A percentile compares a stretch with the other conserved stretches of the same genome.
phyloP scores from a whole-genome alignment of 2,797 vertebrate genomes.

The Schizopygopsis malacanthus region DNA sequence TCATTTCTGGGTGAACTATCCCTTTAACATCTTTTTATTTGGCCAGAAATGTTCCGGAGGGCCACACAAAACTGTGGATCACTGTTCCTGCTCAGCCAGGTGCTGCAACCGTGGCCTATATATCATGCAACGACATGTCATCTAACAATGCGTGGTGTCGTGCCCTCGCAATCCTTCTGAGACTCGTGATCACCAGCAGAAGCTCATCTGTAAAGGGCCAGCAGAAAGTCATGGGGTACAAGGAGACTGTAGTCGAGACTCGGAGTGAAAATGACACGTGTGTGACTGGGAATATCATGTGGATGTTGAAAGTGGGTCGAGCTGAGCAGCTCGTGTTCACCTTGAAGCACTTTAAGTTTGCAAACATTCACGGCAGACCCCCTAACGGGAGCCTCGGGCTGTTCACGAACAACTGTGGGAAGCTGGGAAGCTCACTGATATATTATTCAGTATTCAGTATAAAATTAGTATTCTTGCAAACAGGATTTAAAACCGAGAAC shows the following conservation, averaged over 20 bases:
- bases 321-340: constrained; percentile 60
- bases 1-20: neutral
- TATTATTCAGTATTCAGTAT: constrained; percentile 41
- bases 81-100: constrained; percentile 37
- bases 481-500: neutral
- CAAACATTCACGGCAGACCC: constrained; percentile 56
- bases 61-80: constrained; percentile 61
- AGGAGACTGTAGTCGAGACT: neutral
- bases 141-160: constrained; percentile 57
- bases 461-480: constrained; percentile 55
- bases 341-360: constrained; percentile 61
- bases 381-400: constrained; percentile 54
- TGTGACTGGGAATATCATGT: neutral
- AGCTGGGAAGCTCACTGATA: constrained; percentile 23
- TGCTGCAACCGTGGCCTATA: constrained; percentile 26
- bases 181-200: constrained; percentile 67
- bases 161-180: constrained; percentile 56
- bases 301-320: constrained; percentile 60
- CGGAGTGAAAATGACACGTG: constrained; percentile 7
- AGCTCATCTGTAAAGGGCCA: constrained; percentile 59
- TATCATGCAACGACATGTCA: constrained; percentile 1
- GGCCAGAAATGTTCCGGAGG: constrained; percentile 62
- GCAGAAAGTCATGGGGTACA: constrained; percentile 7
- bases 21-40: constrained; percentile 56
- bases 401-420: constrained; percentile 46